Percentiles rank a stretch among this genome's conserved stretches.
Conservation (phyloP, 2,888 invertebrate species). For the Lysandra coridon region DNA sequence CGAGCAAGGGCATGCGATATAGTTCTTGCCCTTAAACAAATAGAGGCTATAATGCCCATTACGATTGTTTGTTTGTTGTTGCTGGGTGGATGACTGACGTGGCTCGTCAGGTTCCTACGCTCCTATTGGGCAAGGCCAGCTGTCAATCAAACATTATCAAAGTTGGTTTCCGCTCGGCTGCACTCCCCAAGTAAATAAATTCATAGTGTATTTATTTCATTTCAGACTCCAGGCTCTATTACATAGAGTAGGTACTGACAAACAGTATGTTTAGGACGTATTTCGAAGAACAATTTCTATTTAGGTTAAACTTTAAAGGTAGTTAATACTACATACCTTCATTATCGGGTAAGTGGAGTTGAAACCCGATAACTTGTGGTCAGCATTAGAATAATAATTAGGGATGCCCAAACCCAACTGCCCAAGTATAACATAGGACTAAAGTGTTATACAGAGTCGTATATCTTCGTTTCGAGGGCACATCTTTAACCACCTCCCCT, state of each 20-base stretch:
- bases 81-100: conserved; percentile 84
- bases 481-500: no score
- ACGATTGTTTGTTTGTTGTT: conserved; percentile 52
- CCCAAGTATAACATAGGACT: conserved; percentile 46
- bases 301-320: background rate
- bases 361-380: conserved; percentile 74
- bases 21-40: conserved; percentile 45
- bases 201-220: conserved; percentile 16
- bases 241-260: background rate
- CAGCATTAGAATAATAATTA: conserved; percentile 61
- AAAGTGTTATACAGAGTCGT: conserved; percentile 42
- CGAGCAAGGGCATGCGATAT: conserved; percentile 51
- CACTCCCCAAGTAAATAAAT: conserved; percentile 12
- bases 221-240: background rate
- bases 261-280: background rate
- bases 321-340: conserved; percentile 39
- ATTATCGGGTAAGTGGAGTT: conserved; percentile 68
- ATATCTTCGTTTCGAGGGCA: no score
- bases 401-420: conserved; percentile 37
- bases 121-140: conserved; percentile 88
- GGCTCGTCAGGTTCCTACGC: conserved; percentile 87
- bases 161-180: conserved; percentile 54
- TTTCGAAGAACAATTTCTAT: background rate
- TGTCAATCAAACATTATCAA: conserved; percentile 85
- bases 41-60: conserved; percentile 54